These are phyloP conservation scores for Lepus europaeus DNA, from an alignment of 2,113 vertebrate species.

Conservation along the genomic window DNA sequence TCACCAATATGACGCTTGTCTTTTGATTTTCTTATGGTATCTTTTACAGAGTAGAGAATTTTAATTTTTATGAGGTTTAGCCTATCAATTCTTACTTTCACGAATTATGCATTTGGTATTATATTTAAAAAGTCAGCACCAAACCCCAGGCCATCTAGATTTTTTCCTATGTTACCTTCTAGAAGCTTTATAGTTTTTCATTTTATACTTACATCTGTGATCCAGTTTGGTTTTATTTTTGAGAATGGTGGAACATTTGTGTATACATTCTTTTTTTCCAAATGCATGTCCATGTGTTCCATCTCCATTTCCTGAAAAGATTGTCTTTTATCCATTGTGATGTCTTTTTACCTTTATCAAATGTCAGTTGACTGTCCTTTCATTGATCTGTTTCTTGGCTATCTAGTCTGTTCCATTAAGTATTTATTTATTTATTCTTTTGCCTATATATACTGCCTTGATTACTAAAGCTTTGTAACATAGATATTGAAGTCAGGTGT, in stretches of 20 bases:
- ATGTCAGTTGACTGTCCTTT: neutral
- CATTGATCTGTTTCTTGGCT: neutral
- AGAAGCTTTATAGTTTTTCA: neutral
- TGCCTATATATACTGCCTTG: neutral
- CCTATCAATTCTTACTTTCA: neutral
- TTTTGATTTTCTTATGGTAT: neutral
- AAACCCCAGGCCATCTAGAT: neutral
- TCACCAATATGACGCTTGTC: neutral
- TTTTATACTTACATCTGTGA: neutral
- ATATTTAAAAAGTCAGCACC: neutral
- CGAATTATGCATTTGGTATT: neutral
- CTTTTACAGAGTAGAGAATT: neutral
- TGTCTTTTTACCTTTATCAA: neutral
- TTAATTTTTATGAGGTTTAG: slow-evolving; percentile 11
- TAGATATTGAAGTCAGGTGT: too few species aligned
- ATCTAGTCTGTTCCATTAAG: neutral
- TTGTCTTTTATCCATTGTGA: neutral
- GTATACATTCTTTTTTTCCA: neutral
- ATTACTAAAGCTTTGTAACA: neutral
- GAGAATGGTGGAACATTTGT: neutral
- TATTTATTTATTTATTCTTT: neutral
- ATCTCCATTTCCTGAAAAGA: neutral
- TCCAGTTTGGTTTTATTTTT: neutral
- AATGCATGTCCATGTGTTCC: neutral
- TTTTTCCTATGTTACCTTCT: too few species aligned